A percentile compares a stretch with the other conserved stretches of the same genome.
Evolutionary conservation across 2,113 vertebrate species (phyloP).

Genomic region (Galbula dea): DNA sequence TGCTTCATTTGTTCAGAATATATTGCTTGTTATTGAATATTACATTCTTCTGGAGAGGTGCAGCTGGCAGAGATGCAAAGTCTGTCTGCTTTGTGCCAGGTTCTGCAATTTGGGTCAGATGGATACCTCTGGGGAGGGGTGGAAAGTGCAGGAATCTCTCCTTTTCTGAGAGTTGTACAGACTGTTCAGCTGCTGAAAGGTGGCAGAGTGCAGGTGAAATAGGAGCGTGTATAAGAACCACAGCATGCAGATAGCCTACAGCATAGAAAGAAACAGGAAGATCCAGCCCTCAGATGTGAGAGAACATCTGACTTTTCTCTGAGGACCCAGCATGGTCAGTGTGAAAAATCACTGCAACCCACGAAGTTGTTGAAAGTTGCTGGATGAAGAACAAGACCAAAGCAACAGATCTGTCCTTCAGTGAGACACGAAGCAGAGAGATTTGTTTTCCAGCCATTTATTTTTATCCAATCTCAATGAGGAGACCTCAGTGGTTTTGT

Average conservation of each 20-base stretch:
- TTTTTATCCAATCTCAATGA: not conserved
- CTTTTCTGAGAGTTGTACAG: not conserved
- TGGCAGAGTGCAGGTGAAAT: not conserved
- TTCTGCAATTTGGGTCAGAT: not conserved
- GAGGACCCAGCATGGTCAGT: not conserved
- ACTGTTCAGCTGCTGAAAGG: not conserved
- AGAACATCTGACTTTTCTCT: not conserved
- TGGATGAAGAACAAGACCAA: not conserved
- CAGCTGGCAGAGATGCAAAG: not conserved
- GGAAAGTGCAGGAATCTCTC: not conserved
- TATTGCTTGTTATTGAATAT: not conserved
- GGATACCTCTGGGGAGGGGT: not conserved
- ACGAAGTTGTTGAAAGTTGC: not conserved
- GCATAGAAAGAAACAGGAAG: not conserved
- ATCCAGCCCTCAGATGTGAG: not conserved
- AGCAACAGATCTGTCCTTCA: not conserved
- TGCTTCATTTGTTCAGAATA: not conserved
- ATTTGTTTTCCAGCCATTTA: not conserved
- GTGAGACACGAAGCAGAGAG: not conserved
- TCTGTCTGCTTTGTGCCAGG: not conserved
- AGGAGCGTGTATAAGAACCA: not conserved
- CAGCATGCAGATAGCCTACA: not conserved
- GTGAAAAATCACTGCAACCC: not conserved
- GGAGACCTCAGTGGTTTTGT: not conserved
- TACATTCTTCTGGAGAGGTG: not conserved